Conservation (phyloP, 2,113 vertebrate species). For the Gymnarchus niloticus region DNA sequence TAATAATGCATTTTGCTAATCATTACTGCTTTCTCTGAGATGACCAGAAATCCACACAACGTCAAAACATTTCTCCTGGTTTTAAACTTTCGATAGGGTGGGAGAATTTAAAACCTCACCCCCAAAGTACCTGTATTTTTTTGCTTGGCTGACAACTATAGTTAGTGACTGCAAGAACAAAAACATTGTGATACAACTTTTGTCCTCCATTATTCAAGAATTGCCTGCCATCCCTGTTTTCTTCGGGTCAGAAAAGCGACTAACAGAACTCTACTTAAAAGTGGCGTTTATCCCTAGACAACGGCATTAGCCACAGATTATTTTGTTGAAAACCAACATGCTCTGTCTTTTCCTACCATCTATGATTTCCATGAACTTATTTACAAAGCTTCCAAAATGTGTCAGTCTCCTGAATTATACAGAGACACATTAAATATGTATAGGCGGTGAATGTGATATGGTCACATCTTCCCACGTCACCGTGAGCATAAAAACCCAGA, state of each 20-base stretch:
- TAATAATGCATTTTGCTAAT: too few relatives aligned
- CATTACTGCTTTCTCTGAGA: too few relatives aligned
- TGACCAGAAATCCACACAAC: too few relatives aligned
- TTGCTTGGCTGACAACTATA: not conserved
- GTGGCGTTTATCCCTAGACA: not conserved
- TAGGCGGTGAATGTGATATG: not conserved
- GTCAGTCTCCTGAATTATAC: not conserved
- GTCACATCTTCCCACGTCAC: not conserved
- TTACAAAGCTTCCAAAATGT: not conserved
- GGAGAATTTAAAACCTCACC: not conserved
- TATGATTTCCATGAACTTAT: not conserved
- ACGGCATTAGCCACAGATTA: not conserved
- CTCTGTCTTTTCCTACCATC: not conserved
- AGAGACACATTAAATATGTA: conserved; percentile 12
- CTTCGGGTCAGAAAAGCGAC: not conserved
- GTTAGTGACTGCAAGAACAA: not conserved
- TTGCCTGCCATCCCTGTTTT: not conserved
- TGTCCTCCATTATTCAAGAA: too few relatives aligned
- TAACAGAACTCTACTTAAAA: not conserved
- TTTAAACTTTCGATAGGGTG: too few relatives aligned
- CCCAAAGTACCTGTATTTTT: not conserved
- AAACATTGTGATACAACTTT: not conserved
- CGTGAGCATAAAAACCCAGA: not conserved
- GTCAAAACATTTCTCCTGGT: too few relatives aligned
- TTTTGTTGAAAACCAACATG: not conserved